Conservation (phyloP, 64 coral and sea anemone genomes). For the Actinia tenebrosa region DNA sequence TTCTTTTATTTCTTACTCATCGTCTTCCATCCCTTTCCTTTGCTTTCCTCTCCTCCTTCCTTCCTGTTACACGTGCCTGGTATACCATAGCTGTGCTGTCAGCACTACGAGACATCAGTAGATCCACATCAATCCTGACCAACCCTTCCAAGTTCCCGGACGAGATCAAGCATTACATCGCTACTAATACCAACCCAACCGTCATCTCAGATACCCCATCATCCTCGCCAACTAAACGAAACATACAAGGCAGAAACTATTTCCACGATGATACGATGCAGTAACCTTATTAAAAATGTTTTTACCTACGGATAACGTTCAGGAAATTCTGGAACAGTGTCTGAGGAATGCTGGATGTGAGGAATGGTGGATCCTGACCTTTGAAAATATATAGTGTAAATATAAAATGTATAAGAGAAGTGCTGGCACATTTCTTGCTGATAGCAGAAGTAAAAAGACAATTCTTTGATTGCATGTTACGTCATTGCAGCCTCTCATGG, state of each 20-base stretch:
- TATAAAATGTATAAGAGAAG: background rate
- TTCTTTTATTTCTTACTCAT: background rate
- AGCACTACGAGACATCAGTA: slow-evolving; percentile 88
- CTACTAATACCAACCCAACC: slow-evolving; percentile 33
- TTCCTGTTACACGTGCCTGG: background rate
- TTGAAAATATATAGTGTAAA: background rate
- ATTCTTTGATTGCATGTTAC: too few relatives aligned
- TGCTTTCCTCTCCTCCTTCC: background rate
- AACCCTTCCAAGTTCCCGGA: slow-evolving; percentile 84
- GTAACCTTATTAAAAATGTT: background rate
- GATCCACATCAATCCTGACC: slow-evolving; percentile 81
- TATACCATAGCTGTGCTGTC: slow-evolving; percentile 57
- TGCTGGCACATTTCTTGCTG: slow-evolving; percentile 7
- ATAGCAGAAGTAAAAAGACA: background rate
- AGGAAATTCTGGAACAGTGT: background rate
- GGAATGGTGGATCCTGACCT: background rate
- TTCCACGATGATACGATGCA: background rate
- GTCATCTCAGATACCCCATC: slow-evolving; percentile 16
- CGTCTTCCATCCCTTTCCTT: background rate
- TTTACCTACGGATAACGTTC: too few relatives aligned
- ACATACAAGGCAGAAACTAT: background rate
- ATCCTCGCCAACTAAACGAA: background rate
- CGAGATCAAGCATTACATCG: slow-evolving; percentile 44
- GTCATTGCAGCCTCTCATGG: too few relatives aligned
- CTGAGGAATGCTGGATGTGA: background rate